These are phyloP conservation scores for Amphiprion percula DNA, from an alignment of 2,113 vertebrate species.

Conservation along the genomic window DNA sequence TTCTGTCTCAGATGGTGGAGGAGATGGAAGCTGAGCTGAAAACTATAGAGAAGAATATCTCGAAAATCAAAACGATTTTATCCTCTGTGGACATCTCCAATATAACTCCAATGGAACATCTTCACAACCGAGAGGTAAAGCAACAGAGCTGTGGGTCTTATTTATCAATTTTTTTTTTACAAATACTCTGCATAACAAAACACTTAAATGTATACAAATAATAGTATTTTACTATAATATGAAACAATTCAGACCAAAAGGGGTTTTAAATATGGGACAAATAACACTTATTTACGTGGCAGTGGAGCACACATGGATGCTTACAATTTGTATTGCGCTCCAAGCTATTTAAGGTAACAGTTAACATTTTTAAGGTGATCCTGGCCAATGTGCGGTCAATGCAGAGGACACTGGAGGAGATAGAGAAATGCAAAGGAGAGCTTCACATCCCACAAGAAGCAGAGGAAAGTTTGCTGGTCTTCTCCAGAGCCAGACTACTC, in stretches of 20 bases:
- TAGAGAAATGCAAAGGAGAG: constrained; percentile 84
- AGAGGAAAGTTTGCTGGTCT: constrained; percentile 83
- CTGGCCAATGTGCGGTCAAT: constrained; percentile 89
- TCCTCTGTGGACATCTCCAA: constrained; percentile 87
- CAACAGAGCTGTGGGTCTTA: too few species aligned
- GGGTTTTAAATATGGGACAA: too few species aligned
- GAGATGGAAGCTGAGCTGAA: constrained; percentile 90
- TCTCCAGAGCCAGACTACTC: constrained; percentile 85
- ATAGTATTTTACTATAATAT: too few species aligned
- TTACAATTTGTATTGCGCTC: too few species aligned
- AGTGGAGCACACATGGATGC: too few species aligned
- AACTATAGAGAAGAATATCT: constrained; percentile 88
- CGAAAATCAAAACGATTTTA: constrained; percentile 89
- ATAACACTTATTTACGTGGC: too few species aligned
- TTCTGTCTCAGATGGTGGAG: constrained; percentile 86
- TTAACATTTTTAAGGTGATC: constrained; percentile 85
- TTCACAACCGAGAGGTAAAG: constrained; percentile 89
- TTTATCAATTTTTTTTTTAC: too few species aligned
- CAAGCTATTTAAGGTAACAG: not conserved
- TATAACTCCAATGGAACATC: constrained; percentile 87
- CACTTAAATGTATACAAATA: not conserved
- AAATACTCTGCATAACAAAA: not conserved
- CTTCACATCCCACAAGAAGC: constrained; percentile 83
- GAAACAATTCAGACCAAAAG: too few species aligned
- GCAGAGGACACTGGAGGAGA: constrained; percentile 85